Conservation (phyloP, 64 coral and sea anemone genomes). For the Pocillopora damicornis region DNA sequence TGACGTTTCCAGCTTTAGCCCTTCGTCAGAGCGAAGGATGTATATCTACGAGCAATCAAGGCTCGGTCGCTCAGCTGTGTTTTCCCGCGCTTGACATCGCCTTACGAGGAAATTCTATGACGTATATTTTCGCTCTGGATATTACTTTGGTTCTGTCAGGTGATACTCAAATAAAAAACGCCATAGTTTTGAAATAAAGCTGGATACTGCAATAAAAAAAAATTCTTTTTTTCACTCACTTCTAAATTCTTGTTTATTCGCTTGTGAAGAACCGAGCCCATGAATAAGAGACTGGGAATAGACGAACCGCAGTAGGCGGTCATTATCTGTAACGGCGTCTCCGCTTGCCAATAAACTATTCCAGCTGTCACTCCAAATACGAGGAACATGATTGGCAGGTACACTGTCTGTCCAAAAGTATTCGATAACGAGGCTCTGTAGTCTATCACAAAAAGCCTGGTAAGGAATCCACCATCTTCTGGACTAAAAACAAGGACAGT, state of each 20-base stretch:
- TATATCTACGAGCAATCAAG: no score
- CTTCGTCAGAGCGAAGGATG: no score
- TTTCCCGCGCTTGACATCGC: no score
- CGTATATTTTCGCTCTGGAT: no score
- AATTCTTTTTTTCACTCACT: neutral
- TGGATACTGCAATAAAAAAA: no score
- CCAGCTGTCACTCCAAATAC: conserved; percentile 20
- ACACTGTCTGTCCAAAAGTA: neutral
- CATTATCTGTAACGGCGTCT: neutral
- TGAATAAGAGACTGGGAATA: conserved; percentile 33
- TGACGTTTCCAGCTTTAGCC: no score
- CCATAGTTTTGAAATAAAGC: no score
- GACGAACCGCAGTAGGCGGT: conserved; percentile 16
- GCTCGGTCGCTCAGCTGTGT: no score
- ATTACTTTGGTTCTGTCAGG: no score
- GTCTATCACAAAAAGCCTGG: conserved; percentile 28
- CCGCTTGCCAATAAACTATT: conserved; percentile 27
- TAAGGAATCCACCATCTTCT: neutral
- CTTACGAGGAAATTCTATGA: no score
- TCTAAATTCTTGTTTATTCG: conserved; percentile 7
- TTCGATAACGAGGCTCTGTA: conserved; percentile 28
- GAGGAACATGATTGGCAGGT: conserved; percentile 11
- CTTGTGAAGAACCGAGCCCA: neutral
- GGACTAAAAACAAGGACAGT: neutral
- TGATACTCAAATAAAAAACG: no score